Evolutionary conservation across 2,113 vertebrate species (phyloP).

Genomic region (Aegypius monachus): DNA sequence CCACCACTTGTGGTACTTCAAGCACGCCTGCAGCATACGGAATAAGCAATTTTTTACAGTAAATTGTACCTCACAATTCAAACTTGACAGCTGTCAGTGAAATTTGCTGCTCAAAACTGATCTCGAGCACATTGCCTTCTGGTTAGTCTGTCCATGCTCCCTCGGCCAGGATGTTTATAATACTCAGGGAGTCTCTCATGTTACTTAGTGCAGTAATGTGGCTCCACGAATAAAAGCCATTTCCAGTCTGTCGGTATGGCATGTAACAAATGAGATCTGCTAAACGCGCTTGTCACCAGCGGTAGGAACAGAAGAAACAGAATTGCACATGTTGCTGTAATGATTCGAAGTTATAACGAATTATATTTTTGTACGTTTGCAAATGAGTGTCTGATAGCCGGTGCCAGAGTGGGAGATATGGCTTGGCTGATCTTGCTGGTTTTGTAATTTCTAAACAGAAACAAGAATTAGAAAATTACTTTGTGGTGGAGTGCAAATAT

Average conservation of each 20-base stretch:
- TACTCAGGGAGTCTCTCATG: conserved; percentile 56
- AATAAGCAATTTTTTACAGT: background rate
- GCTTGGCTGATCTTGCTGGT: conserved; percentile 6
- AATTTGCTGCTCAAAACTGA: conserved; percentile 39
- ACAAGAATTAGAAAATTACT: conserved; percentile 47
- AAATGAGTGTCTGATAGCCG: conserved; percentile 35
- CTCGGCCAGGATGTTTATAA: conserved; percentile 55
- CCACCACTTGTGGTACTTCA: background rate
- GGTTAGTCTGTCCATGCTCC: conserved; percentile 10
- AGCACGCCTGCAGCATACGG: background rate
- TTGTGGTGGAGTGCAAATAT: conserved; percentile 34
- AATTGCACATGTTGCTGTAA: background rate
- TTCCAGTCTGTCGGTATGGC: conserved; percentile 41
- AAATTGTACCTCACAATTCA: background rate
- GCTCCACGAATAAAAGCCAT: conserved; percentile 51
- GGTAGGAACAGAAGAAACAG: background rate
- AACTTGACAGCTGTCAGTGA: conserved; percentile 47
- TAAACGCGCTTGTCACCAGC: conserved; percentile 28
- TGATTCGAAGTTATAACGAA: background rate
- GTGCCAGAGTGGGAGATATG: conserved; percentile 30
- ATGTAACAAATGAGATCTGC: conserved; percentile 33
- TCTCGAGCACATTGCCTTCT: conserved; percentile 44
- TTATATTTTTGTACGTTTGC: background rate
- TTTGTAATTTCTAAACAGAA: conserved; percentile 54
- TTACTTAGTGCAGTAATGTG: conserved; percentile 53